Evolutionary conservation across 92 coral and sea anemone species (phyloP), one percentile per base, ranked within the genome.

Genomic region (Epizoanthus illoricatus): DNA sequence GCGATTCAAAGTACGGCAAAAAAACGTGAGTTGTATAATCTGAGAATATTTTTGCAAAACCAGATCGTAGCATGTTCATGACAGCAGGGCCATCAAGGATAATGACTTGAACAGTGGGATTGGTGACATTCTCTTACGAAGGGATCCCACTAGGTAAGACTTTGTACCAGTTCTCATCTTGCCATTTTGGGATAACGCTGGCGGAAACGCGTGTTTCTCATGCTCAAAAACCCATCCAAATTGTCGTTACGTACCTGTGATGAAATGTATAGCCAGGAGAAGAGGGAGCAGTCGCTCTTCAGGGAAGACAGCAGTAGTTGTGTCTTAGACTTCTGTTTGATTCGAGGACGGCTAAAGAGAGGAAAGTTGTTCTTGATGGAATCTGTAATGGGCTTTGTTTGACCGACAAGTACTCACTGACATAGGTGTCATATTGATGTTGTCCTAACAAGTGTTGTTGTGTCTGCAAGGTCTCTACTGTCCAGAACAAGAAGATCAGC

Each of bases 71-170:
- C 87, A 81, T 90, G 54, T 85, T 87, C 52, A 85, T 56, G 33
- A 68, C 75, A 23, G 87, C 91, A 9, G 87, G 87, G 12, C 88
- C 89, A 69, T 87, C 91, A 42, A 87, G 72, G 60, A 85, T 76
- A 64, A 76, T 72, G 11, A 81, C 89, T 62, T 85, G 45, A 28
- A 9, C 61, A 20, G 39, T 74, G 10, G 65, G 79, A 23, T 24
- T 20, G 42, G 54, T 42, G 12, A 13, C 67, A 10, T 9, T 75
- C 17, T 75, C 67, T 58, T 75, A 67, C 58, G 28, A 39, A 36
- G 68, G 54, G 54, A 12, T 58, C 68, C 60, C 17, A 82, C 67
- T n/a, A 69, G 80, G 40, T 82, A 62, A 28, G 36, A 28, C 36
- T 28, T 28, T 28, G 36, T 28, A 28, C 36, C 36, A 28, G 36